Conservation (phyloP, 2,888 invertebrate genomes). For the Lycophotia porphyrea region DNA sequence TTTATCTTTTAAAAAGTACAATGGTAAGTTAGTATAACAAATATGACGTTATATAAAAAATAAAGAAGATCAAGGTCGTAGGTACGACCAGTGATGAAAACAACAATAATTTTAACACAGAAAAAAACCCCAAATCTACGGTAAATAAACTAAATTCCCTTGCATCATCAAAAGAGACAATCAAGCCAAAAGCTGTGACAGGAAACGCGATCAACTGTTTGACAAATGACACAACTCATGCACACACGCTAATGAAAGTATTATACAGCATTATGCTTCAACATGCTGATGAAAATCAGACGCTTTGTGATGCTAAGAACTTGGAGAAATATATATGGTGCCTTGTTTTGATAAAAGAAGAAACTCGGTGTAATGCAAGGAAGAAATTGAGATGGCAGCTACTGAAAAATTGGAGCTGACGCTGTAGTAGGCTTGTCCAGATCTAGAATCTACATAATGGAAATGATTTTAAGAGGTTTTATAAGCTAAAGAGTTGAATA, state of each 20-base stretch:
- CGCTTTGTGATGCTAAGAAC: constrained; percentile 54
- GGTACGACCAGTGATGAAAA: background rate
- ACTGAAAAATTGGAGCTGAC: background rate
- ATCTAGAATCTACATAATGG: background rate
- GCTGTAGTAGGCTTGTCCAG: background rate
- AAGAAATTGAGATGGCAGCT: background rate
- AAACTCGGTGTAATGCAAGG: background rate
- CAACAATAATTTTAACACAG: background rate
- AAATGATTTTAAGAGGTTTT: too few relatives aligned
- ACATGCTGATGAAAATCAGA: constrained; percentile 55
- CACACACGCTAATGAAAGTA: constrained; percentile 67
- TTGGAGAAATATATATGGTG: constrained; percentile 32
- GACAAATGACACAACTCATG: constrained; percentile 64
- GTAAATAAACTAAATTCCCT: constrained; percentile 21
- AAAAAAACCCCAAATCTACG: background rate
- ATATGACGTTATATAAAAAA: background rate
- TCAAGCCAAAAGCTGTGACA: constrained; percentile 65
- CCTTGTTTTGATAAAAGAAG: background rate
- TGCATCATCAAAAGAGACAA: constrained; percentile 56
- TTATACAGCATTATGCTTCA: constrained; percentile 66
- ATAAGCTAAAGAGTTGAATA: background rate
- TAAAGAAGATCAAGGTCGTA: background rate
- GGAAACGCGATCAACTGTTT: constrained; percentile 50
- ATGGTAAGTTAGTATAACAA: background rate
- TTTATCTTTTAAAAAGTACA: background rate